Evolutionary conservation across 2,797 vertebrate species (phyloP).

Genomic region (Tragopan temminckii): DNA sequence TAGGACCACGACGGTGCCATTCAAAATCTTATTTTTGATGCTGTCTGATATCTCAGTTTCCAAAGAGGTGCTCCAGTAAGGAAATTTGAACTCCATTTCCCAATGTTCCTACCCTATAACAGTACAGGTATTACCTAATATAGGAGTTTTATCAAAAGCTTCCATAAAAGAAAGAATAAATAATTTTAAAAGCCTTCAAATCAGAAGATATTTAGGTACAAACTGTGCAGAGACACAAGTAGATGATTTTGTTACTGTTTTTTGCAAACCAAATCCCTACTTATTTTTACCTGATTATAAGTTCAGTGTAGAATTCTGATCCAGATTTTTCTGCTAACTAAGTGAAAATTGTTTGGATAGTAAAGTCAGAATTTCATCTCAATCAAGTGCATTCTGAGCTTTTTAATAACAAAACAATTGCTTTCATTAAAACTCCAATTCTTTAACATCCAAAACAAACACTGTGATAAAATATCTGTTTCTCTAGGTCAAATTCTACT

Average conservation of each 20-base stretch:
- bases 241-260: neutral
- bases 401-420: slow-evolving; percentile 33
- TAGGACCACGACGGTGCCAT: neutral
- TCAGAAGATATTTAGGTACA: neutral
- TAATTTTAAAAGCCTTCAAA: neutral
- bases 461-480: neutral
- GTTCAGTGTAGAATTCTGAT: slow-evolving; percentile 21
- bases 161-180: neutral
- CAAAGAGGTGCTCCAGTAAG: neutral
- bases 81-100: neutral
- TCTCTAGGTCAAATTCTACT: neutral
- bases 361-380: slow-evolving; percentile 28
- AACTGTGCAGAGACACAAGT: neutral
- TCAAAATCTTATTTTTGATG: neutral
- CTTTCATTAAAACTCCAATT: slow-evolving; percentile 17
- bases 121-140: neutral
- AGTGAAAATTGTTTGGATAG: slow-evolving; percentile 12
- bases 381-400: slow-evolving; percentile 18
- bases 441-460: slow-evolving; percentile 19
- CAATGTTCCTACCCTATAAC: neutral
- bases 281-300: slow-evolving; percentile 40
- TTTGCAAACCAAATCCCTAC: neutral
- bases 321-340: slow-evolving; percentile 25
- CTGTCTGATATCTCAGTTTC: neutral
- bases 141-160: neutral